These are phyloP conservation scores for Ammospiza maritima DNA, from an alignment of 2,797 vertebrate genomes.

Conservation along the genomic window DNA sequence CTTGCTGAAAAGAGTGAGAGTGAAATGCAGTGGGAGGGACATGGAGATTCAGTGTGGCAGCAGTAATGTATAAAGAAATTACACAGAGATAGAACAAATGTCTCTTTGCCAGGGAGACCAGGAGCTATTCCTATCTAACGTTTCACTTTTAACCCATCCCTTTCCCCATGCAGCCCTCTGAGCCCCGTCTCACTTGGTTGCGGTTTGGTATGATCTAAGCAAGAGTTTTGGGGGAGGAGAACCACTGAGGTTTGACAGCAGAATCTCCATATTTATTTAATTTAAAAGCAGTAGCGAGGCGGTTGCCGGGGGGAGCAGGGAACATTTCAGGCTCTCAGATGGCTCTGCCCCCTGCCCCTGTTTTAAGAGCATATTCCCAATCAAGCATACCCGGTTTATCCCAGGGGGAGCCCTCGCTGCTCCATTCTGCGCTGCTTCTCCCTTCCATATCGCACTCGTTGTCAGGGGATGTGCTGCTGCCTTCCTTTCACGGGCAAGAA, in stretches of 20 bases:
- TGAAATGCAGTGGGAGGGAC: slow-evolving; percentile 63
- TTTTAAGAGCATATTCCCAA: slow-evolving; percentile 54
- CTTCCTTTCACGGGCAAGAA: neutral
- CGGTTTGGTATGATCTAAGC: neutral
- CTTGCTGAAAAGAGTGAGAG: slow-evolving; percentile 58
- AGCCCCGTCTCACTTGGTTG: neutral
- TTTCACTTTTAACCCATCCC: slow-evolving; percentile 38
- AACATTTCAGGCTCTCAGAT: slow-evolving; percentile 45
- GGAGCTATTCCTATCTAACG: slow-evolving; percentile 37
- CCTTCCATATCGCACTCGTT: neutral
- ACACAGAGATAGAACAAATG: slow-evolving; percentile 62
- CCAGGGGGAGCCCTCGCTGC: slow-evolving; percentile 35
- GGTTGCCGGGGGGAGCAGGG: neutral
- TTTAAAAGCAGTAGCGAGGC: slow-evolving; percentile 22
- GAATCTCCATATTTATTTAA: slow-evolving; percentile 55
- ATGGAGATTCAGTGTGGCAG: slow-evolving; percentile 65
- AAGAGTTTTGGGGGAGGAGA: slow-evolving; percentile 21
- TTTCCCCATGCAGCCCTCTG: neutral
- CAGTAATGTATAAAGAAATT: slow-evolving; percentile 67
- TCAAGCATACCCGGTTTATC: slow-evolving; percentile 46
- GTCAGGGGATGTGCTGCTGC: neutral
- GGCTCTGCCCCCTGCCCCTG: slow-evolving; percentile 37
- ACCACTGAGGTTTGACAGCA: neutral
- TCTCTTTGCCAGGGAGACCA: slow-evolving; percentile 47
- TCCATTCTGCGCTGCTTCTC: slow-evolving; percentile 12